phyloP scores from a whole-genome alignment of 1,140 invertebrate species.

The Cydia strobilella region DNA sequence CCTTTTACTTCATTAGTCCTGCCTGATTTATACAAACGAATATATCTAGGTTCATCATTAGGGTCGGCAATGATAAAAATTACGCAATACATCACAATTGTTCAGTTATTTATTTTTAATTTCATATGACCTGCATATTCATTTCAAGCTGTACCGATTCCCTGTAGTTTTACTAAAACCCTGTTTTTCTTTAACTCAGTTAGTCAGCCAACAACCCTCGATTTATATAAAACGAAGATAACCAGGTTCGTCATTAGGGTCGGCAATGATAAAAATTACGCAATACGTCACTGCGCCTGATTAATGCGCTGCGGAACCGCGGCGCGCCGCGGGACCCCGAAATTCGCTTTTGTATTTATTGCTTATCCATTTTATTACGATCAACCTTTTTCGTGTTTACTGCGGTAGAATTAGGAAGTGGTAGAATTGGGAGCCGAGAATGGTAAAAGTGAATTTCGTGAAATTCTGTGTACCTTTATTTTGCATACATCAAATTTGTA shows the following conservation, averaged over 20 bases:
- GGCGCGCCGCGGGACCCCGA: conserved; percentile 45
- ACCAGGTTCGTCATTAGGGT: conserved; percentile 28
- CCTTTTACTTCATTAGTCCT: background rate
- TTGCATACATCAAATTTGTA: too few species aligned
- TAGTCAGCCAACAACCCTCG: background rate
- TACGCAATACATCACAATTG: conserved; percentile 59
- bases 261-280: conserved; percentile 62
- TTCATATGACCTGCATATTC: too few species aligned
- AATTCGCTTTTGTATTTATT: conserved; percentile 65
- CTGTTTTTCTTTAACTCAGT: background rate
- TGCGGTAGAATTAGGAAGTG: conserved; percentile 35
- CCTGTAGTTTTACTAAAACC: background rate
- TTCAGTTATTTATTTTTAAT: too few species aligned
- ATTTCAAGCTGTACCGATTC: too few species aligned
- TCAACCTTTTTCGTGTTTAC: conserved; percentile 49
- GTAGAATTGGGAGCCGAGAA: conserved; percentile 17
- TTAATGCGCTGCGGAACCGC: conserved; percentile 54
- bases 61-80: conserved; percentile 55
- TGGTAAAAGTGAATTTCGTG: too few species aligned
- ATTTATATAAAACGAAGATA: background rate
- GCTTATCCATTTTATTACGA: conserved; percentile 63
- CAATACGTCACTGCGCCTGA: conserved; percentile 65
- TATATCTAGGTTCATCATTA: background rate
- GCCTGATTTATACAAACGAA: background rate
- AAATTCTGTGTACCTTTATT: too few species aligned